Percentiles rank a stretch among this genome's conserved stretches.
phyloP scores from a whole-genome alignment of 2,888 invertebrate species.

The Dryadula phaetusa region DNA sequence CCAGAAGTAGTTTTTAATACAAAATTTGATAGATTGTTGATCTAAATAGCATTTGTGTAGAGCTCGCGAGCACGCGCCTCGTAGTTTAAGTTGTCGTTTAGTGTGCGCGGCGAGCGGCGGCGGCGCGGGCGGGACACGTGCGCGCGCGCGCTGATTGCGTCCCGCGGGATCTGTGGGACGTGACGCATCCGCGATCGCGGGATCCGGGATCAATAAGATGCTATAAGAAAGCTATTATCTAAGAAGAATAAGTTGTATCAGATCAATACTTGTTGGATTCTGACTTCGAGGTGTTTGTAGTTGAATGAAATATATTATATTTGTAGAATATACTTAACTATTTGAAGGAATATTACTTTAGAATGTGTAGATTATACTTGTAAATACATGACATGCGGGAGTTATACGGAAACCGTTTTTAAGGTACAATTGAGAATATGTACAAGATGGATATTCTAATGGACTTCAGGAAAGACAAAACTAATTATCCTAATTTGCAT shows the following conservation, averaged over 20 bases:
- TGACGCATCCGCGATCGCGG: constrained; percentile 28
- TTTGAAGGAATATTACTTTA: no score
- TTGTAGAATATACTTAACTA: background rate
- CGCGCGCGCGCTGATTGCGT: constrained; percentile 39
- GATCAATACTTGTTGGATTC: constrained; percentile 4
- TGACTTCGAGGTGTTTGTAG: background rate
- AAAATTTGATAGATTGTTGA: background rate
- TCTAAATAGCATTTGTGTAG: background rate
- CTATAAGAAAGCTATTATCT: constrained; percentile 17
- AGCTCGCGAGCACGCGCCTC: constrained; percentile 23
- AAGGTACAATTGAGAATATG: background rate
- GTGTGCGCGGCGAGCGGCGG: constrained; percentile 6
- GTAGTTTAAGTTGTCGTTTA: constrained; percentile 35
- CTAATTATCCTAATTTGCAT: constrained; percentile 1
- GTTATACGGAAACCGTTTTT: background rate
- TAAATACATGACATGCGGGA: no score
- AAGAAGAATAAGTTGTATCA: constrained; percentile 1
- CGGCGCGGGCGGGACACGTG: constrained; percentile 4
- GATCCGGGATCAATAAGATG: constrained; percentile 12
- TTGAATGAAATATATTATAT: background rate
- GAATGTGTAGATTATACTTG: no score
- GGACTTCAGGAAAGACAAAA: background rate
- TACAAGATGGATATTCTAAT: background rate
- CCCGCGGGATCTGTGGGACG: constrained; percentile 41
- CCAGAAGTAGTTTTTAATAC: background rate